phyloP scores from a whole-genome alignment of 2,797 vertebrate species.

The Lophura swinhoii region DNA sequence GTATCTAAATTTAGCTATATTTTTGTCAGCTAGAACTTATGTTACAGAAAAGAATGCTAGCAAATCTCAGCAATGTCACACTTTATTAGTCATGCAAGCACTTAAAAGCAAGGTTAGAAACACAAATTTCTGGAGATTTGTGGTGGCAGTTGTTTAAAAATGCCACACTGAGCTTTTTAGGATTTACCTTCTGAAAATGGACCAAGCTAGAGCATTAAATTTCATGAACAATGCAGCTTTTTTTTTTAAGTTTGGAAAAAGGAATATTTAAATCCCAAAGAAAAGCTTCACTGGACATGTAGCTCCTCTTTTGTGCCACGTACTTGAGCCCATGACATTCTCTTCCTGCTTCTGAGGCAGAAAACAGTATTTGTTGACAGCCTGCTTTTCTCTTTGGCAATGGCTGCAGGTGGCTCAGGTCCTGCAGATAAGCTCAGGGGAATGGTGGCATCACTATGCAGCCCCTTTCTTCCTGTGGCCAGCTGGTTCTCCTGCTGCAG shows the following conservation, averaged over 20 bases:
- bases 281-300: conserved; percentile 37
- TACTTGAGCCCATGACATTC: neutral
- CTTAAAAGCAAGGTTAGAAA: conserved; percentile 76
- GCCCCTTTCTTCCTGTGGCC: neutral
- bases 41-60: conserved; percentile 78
- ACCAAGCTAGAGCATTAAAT: conserved; percentile 66
- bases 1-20: conserved; percentile 82
- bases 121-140: conserved; percentile 70
- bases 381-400: neutral
- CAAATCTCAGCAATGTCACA: conserved; percentile 82
- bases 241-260: conserved; percentile 59
- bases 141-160: conserved; percentile 60
- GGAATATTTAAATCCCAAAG: conserved; percentile 65
- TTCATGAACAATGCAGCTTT: conserved; percentile 67
- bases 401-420: neutral
- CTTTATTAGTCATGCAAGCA: conserved; percentile 83
- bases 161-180: conserved; percentile 71
- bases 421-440: neutral
- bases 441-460: neutral
- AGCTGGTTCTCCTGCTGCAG: neutral
- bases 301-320: conserved; percentile 4
- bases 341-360: conserved; percentile 50
- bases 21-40: conserved; percentile 81
- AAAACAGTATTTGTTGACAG: conserved; percentile 19
- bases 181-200: conserved; percentile 76